Conservation (phyloP, 1,140 invertebrate species). For the Caenorhabditis inopinata region DNA sequence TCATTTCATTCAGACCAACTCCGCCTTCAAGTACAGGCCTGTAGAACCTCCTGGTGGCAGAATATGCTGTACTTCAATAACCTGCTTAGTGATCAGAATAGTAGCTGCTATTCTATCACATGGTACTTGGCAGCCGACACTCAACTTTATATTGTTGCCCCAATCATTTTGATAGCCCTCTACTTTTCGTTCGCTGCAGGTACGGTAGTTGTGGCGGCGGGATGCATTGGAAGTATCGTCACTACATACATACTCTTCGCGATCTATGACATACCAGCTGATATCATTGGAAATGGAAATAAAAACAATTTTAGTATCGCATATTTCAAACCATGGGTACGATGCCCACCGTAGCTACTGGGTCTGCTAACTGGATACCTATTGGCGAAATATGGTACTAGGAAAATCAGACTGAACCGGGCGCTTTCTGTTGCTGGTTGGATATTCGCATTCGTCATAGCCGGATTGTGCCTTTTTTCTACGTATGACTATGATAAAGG, state of each 20-base stretch:
- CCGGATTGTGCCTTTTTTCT: slow-evolving; percentile 13
- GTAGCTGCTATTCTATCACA: slow-evolving; percentile 4
- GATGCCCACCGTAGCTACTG: background rate
- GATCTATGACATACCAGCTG: background rate
- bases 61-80: slow-evolving; percentile 48
- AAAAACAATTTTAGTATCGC: background rate
- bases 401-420: background rate
- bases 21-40: background rate
- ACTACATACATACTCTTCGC: slow-evolving; percentile 14
- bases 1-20: slow-evolving; percentile 20
- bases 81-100: slow-evolving; percentile 48
- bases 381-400: background rate
- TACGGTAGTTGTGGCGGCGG: background rate
- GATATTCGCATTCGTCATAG: slow-evolving; percentile 24
- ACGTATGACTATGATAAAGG: background rate
- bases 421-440: slow-evolving; percentile 1
- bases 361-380: slow-evolving; percentile 18
- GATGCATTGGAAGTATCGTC: slow-evolving; percentile 27
- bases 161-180: slow-evolving; percentile 24
- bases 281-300: slow-evolving; percentile 24
- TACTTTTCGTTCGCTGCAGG: slow-evolving; percentile 13
- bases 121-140: slow-evolving; percentile 38
- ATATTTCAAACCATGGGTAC: background rate
- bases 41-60: slow-evolving; percentile 40
- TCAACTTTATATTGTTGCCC: slow-evolving; percentile 33